Conservation (phyloP, 2,888 invertebrate species). For the Drosophila limbata region DNA sequence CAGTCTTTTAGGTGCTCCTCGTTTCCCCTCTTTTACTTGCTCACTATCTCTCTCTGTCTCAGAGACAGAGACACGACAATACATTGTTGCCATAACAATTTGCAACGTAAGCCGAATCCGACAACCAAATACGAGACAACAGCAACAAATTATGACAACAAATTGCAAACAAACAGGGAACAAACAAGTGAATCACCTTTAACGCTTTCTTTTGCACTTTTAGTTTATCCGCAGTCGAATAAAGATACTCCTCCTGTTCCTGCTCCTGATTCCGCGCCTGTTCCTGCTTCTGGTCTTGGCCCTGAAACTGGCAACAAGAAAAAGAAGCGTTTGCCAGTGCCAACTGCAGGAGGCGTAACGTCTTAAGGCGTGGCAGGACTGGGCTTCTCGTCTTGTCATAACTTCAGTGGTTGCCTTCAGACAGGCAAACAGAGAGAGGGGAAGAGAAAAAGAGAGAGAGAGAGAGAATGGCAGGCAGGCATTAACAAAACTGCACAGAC, state of each 20-base stretch:
- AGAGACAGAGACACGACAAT: conserved; percentile 8
- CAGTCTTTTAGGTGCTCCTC: not conserved
- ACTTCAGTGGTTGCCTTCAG: conserved; percentile 61
- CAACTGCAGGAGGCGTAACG: conserved; percentile 17
- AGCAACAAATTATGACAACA: conserved; percentile 72
- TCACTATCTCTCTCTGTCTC: not conserved
- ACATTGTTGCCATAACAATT: conserved; percentile 65
- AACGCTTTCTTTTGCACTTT: conserved; percentile 70
- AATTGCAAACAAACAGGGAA: conserved; percentile 80
- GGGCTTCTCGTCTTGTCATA: conserved; percentile 64
- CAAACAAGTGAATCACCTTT: conserved; percentile 81
- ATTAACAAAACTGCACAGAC: conserved; percentile 73
- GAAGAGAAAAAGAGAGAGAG: not conserved
- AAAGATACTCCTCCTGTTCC: not conserved
- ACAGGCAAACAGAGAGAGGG: conserved; percentile 23
- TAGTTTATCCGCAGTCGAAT: conserved; percentile 25
- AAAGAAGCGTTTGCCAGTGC: conserved; percentile 43
- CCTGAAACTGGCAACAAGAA: conserved; percentile 15
- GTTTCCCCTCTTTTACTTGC: not conserved
- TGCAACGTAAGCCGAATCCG: conserved; percentile 45
- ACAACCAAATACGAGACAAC: conserved; percentile 47
- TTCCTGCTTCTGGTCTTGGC: not conserved
- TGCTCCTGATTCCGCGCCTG: conserved; percentile 10
- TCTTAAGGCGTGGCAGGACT: conserved; percentile 45
- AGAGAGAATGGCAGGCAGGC: conserved; percentile 12